A percentile compares a stretch with the other conserved stretches of the same genome.
These are phyloP conservation scores for Myotis myotis DNA, from an alignment of 2,797 vertebrate species.

Conservation along the genomic window DNA sequence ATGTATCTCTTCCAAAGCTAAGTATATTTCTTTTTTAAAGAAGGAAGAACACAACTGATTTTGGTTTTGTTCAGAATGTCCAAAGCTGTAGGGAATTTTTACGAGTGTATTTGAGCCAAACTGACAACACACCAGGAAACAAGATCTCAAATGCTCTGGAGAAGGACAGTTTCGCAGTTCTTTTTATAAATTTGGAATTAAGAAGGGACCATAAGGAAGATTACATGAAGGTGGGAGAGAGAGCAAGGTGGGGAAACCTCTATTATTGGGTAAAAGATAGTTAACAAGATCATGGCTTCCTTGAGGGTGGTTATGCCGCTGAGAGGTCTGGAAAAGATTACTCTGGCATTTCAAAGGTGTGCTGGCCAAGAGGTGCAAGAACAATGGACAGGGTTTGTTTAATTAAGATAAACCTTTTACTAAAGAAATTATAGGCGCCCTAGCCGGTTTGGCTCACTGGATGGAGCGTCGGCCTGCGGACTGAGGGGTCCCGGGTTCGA, in stretches of 20 bases:
- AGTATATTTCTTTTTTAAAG: constrained; percentile 33
- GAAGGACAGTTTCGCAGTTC: neutral
- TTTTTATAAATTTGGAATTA: neutral
- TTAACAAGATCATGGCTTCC: neutral
- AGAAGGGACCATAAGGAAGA: neutral
- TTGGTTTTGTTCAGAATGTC: neutral
- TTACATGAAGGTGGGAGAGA: neutral
- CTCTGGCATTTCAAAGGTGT: neutral
- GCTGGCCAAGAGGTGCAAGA: neutral
- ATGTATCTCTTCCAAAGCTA: constrained; percentile 14
- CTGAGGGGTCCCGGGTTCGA: no score
- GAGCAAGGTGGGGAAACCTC: neutral
- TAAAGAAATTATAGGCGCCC: neutral
- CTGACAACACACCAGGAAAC: neutral
- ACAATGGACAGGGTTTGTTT: neutral
- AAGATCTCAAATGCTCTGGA: neutral
- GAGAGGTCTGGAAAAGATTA: neutral
- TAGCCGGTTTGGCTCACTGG: no score
- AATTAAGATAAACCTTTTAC: neutral
- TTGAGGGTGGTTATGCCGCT: neutral
- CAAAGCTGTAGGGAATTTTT: neutral
- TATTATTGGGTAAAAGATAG: neutral
- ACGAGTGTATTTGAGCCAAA: neutral
- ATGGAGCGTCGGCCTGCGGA: no score
- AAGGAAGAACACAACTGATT: constrained; percentile 37